Base-by-base conservation (phyloP, 2,888 invertebrate genomes). In the Caenorhabditis sp. region DNA sequence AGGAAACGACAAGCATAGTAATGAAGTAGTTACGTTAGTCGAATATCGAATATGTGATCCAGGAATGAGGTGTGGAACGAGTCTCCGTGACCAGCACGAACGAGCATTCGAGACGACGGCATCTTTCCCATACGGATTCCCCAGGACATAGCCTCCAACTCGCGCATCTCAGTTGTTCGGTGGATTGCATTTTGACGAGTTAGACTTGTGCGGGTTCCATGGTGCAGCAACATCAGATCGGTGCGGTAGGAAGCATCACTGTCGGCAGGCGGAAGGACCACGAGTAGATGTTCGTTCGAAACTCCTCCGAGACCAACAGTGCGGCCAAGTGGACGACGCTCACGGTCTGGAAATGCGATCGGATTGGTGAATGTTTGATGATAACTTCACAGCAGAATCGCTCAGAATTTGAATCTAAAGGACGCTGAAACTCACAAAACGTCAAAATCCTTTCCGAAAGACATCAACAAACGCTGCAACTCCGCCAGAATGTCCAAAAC, bases 101-200 rank as follows among this genome's bases (percentile, higher is more conserved):
- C 5, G 9, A 76, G 22, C 67, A 76, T 61, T 67, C 76, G n/a
- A 1, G 64, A 56, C 3, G 60, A 20, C 18, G 65, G 67, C 0
- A 76, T 2, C 2, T 76, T 67, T 20, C 67, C 53, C 67, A 76
- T 67, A 18, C 76, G 26, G 0, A 67, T 51, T 20, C 61, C 53
- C 13, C 76, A 51, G 1, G 67, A 44, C 9, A 67, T 44, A 5
- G 67, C 67, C 24, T 76, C 76, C 0, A 76, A 15, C 24, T 76
- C 76, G n/a, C 76, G 60, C 4, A 40, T 60, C n/a, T 76, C 76
- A 0, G 60, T 74, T 5, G 72, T 61, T 8, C 77, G 60, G 8
- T 78, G 72, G 44, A 82, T 79, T 9, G 82, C 82, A 15, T 82
- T 82, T 26, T 82, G 82, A 2, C 82, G 72, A 24, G 72, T 72